These are phyloP conservation scores for Hippocampus mohnikei DNA, from an alignment of 2,113 vertebrate genomes.

Conservation along the genomic window DNA sequence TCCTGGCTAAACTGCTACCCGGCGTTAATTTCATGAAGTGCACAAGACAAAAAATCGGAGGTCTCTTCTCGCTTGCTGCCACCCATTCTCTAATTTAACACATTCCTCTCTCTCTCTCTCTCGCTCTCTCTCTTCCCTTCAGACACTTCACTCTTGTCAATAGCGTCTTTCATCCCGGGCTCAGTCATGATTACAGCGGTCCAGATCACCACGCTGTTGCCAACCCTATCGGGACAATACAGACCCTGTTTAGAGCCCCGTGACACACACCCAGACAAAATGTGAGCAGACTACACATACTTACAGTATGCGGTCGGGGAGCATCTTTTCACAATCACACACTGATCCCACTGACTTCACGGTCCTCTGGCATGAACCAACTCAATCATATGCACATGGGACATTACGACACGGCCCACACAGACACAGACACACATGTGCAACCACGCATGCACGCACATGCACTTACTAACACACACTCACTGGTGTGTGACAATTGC, in stretches of 20 bases:
- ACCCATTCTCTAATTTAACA: conserved; percentile 41
- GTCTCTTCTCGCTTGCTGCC: conserved; percentile 27
- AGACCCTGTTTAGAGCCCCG: conserved; percentile 46
- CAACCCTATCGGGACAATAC: conserved; percentile 59
- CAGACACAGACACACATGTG: not conserved
- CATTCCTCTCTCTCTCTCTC: conserved; percentile 10
- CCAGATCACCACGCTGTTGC: conserved; percentile 56
- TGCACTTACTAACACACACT: not conserved
- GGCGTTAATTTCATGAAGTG: conserved; percentile 4
- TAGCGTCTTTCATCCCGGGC: conserved; percentile 63
- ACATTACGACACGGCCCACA: conserved; percentile 18
- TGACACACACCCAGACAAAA: conserved; percentile 17
- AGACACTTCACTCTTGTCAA: conserved; percentile 55
- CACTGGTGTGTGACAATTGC: not conserved
- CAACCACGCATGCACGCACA: not conserved
- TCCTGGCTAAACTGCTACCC: not conserved
- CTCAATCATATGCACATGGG: conserved; percentile 9
- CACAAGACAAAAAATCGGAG: conserved; percentile 41
- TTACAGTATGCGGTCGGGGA: conserved; percentile 17
- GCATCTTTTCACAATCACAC: conserved; percentile 11
- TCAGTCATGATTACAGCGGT: conserved; percentile 61
- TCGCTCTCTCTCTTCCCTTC: conserved; percentile 20
- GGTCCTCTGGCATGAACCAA: not conserved
- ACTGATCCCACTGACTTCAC: conserved; percentile 14
- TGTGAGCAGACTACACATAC: conserved; percentile 20